These are phyloP conservation scores for Echinometra lucunter DNA, from an alignment of 53 echinoderm and acorn worm species.

Conservation along the genomic window DNA sequence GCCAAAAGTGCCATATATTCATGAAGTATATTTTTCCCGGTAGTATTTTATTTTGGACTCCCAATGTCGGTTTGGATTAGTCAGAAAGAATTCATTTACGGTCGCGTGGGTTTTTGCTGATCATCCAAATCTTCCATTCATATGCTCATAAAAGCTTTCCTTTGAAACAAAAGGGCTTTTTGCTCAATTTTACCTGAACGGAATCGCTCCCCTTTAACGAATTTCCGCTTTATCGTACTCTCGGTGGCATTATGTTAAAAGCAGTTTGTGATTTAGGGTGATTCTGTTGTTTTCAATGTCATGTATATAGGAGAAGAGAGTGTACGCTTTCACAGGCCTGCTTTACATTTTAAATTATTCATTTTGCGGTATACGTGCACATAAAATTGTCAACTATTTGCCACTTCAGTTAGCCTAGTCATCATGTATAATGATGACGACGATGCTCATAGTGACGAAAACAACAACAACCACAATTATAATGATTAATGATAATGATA, in stretches of 20 bases:
- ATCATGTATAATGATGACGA: background rate
- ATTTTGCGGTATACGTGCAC: background rate
- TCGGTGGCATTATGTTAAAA: background rate
- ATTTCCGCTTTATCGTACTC: constrained; percentile 39
- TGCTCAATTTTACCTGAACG: background rate
- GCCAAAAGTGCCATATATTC: background rate
- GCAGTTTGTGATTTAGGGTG: constrained; percentile 40
- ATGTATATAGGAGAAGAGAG: background rate
- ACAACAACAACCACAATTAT: no score
- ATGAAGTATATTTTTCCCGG: background rate
- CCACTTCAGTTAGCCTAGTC: background rate
- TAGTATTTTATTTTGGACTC: background rate
- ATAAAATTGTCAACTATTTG: background rate
- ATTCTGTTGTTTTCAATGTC: background rate
- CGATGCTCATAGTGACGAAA: no score
- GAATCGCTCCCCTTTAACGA: background rate
- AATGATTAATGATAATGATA: no score
- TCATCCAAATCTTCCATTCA: background rate
- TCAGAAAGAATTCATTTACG: background rate
- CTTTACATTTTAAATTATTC: background rate
- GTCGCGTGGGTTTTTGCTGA: background rate
- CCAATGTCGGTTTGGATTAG: background rate
- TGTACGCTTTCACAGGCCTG: background rate
- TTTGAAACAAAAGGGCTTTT: background rate
- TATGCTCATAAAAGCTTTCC: background rate